Evolutionary conservation across 2,797 vertebrate genomes (phyloP).

Genomic region (Karalla daura): DNA sequence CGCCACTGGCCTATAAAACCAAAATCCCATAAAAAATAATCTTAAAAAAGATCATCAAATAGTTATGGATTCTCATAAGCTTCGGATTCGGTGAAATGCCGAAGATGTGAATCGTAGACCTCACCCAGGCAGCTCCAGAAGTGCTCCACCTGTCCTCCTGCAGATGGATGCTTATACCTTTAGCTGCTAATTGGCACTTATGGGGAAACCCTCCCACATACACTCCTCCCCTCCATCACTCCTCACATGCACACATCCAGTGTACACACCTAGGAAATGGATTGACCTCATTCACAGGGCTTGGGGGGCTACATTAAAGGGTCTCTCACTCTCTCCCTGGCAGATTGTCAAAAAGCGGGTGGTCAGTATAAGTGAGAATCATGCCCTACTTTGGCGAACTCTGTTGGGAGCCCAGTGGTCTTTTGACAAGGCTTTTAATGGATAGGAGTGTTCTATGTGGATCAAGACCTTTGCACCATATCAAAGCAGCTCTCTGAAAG

Average conservation of each 20-base stretch:
- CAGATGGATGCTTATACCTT: constrained; percentile 63
- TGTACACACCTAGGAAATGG: constrained; percentile 57
- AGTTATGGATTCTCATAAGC: constrained; percentile 66
- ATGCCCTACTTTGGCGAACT: constrained; percentile 78
- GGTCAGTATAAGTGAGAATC: constrained; percentile 81
- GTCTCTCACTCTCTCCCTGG: constrained; percentile 69
- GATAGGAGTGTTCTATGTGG: constrained; percentile 65
- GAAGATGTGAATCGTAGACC: constrained; percentile 53
- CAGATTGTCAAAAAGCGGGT: constrained; percentile 74
- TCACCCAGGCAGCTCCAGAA: constrained; percentile 36
- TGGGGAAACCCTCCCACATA: constrained; percentile 63
- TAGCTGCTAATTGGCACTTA: constrained; percentile 72
- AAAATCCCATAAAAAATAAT: constrained; percentile 64
- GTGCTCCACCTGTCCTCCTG: constrained; percentile 59
- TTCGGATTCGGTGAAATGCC: constrained; percentile 51
- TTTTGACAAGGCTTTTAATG: constrained; percentile 78
- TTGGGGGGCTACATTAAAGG: constrained; percentile 73
- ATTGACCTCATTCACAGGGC: constrained; percentile 77
- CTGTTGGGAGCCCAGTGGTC: constrained; percentile 72
- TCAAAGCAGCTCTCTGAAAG: constrained; percentile 38
- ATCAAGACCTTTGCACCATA: constrained; percentile 65
- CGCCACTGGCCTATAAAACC: constrained; percentile 58
- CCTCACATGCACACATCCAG: constrained; percentile 40
- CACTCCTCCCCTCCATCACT: constrained; percentile 39
- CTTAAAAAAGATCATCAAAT: constrained; percentile 67